Base-by-base conservation (phyloP, 1,140 invertebrate genomes). In the Sycophila sp. region DNA sequence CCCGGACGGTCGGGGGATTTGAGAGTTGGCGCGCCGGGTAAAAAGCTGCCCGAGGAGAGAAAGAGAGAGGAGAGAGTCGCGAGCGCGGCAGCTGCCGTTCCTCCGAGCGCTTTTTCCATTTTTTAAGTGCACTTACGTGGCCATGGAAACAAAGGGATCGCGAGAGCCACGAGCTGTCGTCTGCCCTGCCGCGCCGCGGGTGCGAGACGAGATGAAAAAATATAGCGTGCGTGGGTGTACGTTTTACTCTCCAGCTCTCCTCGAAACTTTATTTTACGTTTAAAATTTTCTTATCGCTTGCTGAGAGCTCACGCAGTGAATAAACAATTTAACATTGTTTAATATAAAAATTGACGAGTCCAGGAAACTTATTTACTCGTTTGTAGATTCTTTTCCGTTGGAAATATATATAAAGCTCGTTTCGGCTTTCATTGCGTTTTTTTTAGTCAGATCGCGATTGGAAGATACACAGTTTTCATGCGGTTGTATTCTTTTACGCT, bases 121-220 rank as follows among this genome's bases (percentile, higher is more conserved):
- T 80, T 80, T 77, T 76, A 78, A 79, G 76, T 79, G 76, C 78
- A 77, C 77, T 80, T 77, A 71, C 72, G 75, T 65, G 62, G 30
- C 45, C 45, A 55, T 19, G 38, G 42, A 73, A 72, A 75, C 73
- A 74, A 71, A 74, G 65, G 69, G 67, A 71, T 71, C 64, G 63
- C 58, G 45, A 38, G 38, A 73, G 53, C 30, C 22, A 17, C 28
- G 15, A 60, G 56, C 42, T 51, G 73, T 64, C 72, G 66, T 67
- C 72, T 69, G 63, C 73, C 47, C n/a, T 36, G 34, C 4, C 17
- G 24, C 40, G 40, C 40, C n/a, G n/a, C n/a, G n/a, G n/a, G n/a
- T n/a, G n/a, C n/a, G n/a, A n/a, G n/a, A n/a, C n/a, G n/a, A n/a
- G n/a, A n/a, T 22, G 19, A 47, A 47, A 47, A 47, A 47, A 47